phyloP scores from a whole-genome alignment of 2,113 vertebrate species.

The Tragelaphus imberbis region DNA sequence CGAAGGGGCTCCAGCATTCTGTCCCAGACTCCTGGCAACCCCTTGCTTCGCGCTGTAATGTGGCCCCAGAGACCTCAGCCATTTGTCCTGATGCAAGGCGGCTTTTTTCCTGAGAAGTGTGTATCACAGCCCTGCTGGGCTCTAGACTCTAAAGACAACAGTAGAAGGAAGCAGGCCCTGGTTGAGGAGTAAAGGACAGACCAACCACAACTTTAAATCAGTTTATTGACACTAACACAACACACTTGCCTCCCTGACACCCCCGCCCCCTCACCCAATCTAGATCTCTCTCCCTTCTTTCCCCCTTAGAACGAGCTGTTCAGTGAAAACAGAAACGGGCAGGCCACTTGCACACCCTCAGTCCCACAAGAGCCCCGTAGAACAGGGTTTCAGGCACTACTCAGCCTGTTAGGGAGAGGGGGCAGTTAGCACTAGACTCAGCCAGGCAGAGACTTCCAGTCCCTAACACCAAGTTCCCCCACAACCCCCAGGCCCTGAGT shows the following conservation, averaged over 20 bases:
- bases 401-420: background rate
- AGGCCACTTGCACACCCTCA: background rate
- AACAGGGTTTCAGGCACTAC: background rate
- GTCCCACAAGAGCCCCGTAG: background rate
- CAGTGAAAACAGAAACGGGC: constrained; percentile 28
- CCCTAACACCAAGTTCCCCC: background rate
- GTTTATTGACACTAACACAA: constrained; percentile 77
- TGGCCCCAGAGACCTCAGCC: constrained; percentile 10
- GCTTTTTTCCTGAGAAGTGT: background rate
- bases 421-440: background rate
- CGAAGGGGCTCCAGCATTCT: background rate
- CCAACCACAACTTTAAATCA: constrained; percentile 66
- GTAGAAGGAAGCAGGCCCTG: background rate
- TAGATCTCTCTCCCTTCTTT: background rate
- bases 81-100: background rate
- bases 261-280: constrained; percentile 35
- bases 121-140: background rate
- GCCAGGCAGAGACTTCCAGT: constrained; percentile 18
- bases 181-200: constrained; percentile 40
- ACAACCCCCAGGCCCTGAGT: constrained; percentile 32
- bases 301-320: constrained; percentile 39
- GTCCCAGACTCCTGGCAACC: constrained; percentile 37
- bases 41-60: background rate
- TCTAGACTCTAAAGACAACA: background rate
- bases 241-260: constrained; percentile 51